Evolutionary conservation across 1,140 invertebrate genomes (phyloP).

Genomic region (Oryzaephilus surinamensis): DNA sequence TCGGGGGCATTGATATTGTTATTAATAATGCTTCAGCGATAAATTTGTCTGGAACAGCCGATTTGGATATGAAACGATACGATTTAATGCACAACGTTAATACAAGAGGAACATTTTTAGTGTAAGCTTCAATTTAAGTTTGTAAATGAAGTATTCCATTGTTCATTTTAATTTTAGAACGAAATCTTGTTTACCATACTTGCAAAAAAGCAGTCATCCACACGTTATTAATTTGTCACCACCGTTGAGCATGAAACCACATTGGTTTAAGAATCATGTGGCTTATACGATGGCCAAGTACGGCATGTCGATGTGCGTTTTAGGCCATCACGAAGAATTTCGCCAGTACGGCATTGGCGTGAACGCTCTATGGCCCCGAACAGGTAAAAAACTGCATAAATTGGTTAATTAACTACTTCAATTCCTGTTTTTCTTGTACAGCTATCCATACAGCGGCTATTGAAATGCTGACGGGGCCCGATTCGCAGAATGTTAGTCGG

Average conservation of each 20-base stretch:
- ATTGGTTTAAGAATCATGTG: slow-evolving; percentile 89
- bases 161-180: slow-evolving; percentile 53
- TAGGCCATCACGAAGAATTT: slow-evolving; percentile 94
- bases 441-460: slow-evolving; percentile 94
- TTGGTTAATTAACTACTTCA: background rate
- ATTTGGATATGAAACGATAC: slow-evolving; percentile 92
- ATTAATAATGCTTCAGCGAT: slow-evolving; percentile 98
- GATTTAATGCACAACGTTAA: slow-evolving; percentile 92
- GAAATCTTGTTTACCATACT: slow-evolving; percentile 81
- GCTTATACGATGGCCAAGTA: slow-evolving; percentile 99
- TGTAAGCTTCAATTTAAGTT: slow-evolving; percentile 52
- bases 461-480: slow-evolving; percentile 79
- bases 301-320: slow-evolving; percentile 97
- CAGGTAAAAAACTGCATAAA: slow-evolving; percentile 52
- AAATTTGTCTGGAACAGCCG: slow-evolving; percentile 71
- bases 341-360: slow-evolving; percentile 75
- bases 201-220: slow-evolving; percentile 81
- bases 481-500: slow-evolving; percentile 49
- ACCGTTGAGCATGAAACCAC: slow-evolving; percentile 78
- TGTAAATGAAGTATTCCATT: background rate
- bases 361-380: slow-evolving; percentile 95
- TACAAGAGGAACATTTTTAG: slow-evolving; percentile 82
- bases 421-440: slow-evolving; percentile 34
- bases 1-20: slow-evolving; percentile 93
- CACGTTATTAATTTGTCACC: slow-evolving; percentile 96